Evolutionary conservation across 2,113 vertebrate genomes (phyloP), one percentile per base, ranked within the genome.

Genomic region (Columba livia): DNA sequence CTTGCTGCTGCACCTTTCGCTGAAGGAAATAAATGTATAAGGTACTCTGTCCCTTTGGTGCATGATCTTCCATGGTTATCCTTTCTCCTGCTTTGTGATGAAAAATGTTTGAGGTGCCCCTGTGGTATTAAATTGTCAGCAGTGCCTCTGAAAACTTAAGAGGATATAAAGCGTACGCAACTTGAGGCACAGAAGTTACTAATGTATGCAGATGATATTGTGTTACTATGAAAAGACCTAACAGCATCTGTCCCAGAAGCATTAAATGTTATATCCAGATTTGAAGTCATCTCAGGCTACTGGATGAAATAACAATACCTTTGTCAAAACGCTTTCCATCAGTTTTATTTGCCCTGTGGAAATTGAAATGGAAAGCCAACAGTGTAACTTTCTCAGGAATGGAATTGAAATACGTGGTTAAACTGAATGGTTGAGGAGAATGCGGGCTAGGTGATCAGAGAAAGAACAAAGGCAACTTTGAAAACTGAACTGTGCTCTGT

Each of bases 241-340:
- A 80, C 24, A 90, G 57, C 89, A 80, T 94, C 93, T 96, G 82
- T 96, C 84, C 86, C 85, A 77, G 94, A 74, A 97, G 89, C 89
- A 93, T 86, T 90, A 94, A 94, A 96, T 94, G 61, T 56, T 88
- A 94, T 96, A 77, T 25, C 84, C 84, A 90, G 61, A 92, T 96
- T 95, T 87, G 89, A 77, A 97, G 94, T 94, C 78, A 14, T 64
- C 70, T 96, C 92, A 95, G 91, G 90, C 64, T 96, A 26, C 69
- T 74, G 64, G 74, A 85, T 65, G 93, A 85, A 94, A 92, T 91
- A 80, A 84, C 62, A 91, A 72, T 89, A 32, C 75, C 67, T 84
- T 95, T 79, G 88, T 62, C 89, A 92, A 71, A 94, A 77, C 3
- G 67, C 44, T 96, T 95, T 96, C 82, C 81, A 70, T 95, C 91